Conservation (phyloP, 2,888 invertebrate genomes). For the Oxystoma pomonae region DNA sequence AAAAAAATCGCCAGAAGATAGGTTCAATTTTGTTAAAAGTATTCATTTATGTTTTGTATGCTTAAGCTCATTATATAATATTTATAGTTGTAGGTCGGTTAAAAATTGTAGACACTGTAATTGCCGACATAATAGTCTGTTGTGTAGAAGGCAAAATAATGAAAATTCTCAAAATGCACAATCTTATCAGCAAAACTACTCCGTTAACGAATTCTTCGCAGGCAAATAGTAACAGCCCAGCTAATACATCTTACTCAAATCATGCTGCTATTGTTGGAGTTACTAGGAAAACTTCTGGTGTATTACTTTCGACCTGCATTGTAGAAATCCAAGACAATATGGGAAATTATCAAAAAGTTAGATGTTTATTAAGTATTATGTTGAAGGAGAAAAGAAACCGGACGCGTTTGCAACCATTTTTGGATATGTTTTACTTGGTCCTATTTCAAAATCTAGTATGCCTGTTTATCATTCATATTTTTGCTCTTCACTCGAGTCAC, state of each 20-base stretch:
- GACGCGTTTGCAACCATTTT: not conserved
- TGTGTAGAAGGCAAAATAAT: no score
- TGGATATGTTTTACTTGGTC: not conserved
- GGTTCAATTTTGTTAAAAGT: not conserved
- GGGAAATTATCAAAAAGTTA: not conserved
- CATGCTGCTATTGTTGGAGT: not conserved
- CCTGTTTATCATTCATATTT: not conserved
- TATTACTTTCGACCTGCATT: not conserved
- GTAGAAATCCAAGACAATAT: not conserved
- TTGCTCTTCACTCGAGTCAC: not conserved
- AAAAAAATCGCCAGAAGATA: not conserved
- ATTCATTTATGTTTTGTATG: not conserved
- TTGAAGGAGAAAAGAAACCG: not conserved
- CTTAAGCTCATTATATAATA: not conserved
- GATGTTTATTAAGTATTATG: not conserved
- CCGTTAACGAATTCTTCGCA: not conserved
- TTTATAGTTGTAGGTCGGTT: not conserved
- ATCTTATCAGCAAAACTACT: no score
- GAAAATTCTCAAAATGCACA: no score
- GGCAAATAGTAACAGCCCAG: no score
- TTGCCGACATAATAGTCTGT: not conserved
- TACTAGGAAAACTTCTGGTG: not conserved
- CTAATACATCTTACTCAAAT: no score
- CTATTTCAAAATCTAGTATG: not conserved
- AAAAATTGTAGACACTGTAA: not conserved